Evolutionary conservation across 2,113 vertebrate genomes (phyloP).

Genomic region (Rhinogobius similis): DNA sequence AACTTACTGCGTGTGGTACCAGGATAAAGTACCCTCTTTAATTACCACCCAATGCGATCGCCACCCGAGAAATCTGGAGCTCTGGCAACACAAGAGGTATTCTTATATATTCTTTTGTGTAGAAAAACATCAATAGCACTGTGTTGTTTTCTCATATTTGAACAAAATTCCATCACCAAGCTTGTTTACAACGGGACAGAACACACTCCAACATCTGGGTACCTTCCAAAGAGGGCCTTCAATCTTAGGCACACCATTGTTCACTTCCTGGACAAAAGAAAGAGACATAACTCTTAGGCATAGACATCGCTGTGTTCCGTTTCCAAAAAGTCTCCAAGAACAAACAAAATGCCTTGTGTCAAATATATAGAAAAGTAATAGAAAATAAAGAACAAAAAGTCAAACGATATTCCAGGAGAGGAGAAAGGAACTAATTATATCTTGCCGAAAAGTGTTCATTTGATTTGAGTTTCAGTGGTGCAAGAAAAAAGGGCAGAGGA

Average conservation of each 20-base stretch:
- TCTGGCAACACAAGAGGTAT: slow-evolving; percentile 66
- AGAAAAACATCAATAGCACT: background rate
- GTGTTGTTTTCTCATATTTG: background rate
- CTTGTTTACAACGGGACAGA: slow-evolving; percentile 11
- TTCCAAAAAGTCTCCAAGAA: background rate
- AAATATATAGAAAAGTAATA: background rate
- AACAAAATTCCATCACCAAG: slow-evolving; percentile 15
- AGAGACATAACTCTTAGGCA: slow-evolving; percentile 10
- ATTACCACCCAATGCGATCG: slow-evolving; percentile 88
- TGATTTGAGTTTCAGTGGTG: background rate
- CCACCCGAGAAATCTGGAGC: slow-evolving; percentile 89
- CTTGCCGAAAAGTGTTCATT: slow-evolving; percentile 11
- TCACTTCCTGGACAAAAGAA: slow-evolving; percentile 65
- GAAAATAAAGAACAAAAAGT: background rate
- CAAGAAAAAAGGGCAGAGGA: background rate
- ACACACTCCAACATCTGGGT: slow-evolving; percentile 42
- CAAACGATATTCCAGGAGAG: background rate
- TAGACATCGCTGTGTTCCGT: background rate
- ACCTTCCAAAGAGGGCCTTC: slow-evolving; percentile 94
- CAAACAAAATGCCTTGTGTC: background rate
- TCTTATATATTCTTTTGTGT: background rate
- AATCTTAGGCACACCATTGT: slow-evolving; percentile 76
- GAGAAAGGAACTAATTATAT: background rate
- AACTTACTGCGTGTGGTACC: slow-evolving; percentile 89
- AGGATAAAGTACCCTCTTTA: slow-evolving; percentile 88